Evolutionary conservation across 2,113 vertebrate genomes (phyloP), one percentile per base, ranked within the genome.

Genomic region (Loxodonta africana): DNA sequence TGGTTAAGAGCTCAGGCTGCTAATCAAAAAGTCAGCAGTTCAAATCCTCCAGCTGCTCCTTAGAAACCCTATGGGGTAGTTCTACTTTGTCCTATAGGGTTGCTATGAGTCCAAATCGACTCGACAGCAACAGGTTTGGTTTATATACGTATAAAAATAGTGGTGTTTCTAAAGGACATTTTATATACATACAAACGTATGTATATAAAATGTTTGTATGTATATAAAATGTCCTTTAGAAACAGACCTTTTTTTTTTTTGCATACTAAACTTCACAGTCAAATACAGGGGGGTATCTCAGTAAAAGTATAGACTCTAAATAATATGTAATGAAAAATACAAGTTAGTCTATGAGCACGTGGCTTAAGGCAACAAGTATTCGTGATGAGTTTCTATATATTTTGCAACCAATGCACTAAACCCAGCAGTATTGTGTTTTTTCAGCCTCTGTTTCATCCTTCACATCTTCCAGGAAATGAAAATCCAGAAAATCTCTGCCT

Each of bases 381-480:
- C 71, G 88, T 82, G 95, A 97, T 95, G 93, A 84, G 57, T 94
- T 97, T 97, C 83, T 82, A 62, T 95, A 86, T 71, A 93, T 89
- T 94, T 90, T 95, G 37, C 71, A 96, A 73, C 80, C 44, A 73
- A 12, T 74, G 28, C 92, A 88, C 57, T 92, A 95, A 81, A 48
- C 33, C 74, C 37, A 89, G 89, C 25, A 91, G 60, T 71, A 77
- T 8, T 81, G 73, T 77, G 41, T 83, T 73, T 89, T 95, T 82
- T 95, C 80, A 71, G 25, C 26, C 77, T 94, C 46, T 92, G 63
- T 37, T 90, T 88, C 76, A 85, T 88, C 76, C 84, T 95, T 96
- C 51, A 95, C 37, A 20, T 96, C 84, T 87, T 91, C 48, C 37
- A 89, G 83, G 76, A 97, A 98, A 97, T 96, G 96, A 96, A 96